phyloP scores from a whole-genome alignment of 23 tunicate species.

The Phallusia fumigata region DNA sequence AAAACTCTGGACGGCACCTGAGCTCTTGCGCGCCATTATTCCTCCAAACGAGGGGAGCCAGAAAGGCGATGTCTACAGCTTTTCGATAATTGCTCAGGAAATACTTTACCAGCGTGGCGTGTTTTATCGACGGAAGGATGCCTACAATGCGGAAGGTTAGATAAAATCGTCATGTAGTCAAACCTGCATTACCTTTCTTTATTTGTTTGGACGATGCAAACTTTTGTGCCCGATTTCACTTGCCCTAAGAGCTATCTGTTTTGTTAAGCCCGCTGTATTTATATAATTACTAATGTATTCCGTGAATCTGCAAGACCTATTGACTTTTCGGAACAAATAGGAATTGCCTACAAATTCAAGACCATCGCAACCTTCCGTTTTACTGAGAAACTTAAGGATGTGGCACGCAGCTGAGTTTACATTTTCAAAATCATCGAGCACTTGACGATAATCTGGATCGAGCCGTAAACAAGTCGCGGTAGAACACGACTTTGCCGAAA shows the following conservation, averaged over 20 bases:
- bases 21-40: slow-evolving; percentile 42
- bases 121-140: slow-evolving; percentile 61
- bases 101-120: slow-evolving; percentile 75
- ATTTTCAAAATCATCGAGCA: neutral
- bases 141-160: slow-evolving; percentile 41
- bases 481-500: no score
- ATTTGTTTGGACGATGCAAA: no score
- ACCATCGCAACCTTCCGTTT: neutral
- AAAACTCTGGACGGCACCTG: slow-evolving; percentile 92
- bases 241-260: no score
- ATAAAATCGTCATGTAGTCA: no score
- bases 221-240: no score
- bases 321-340: no score
- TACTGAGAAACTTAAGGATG: neutral
- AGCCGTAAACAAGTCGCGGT: no score
- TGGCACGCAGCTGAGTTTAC: neutral
- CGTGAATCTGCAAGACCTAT: no score
- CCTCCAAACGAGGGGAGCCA: slow-evolving; percentile 68
- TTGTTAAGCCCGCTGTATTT: no score
- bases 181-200: no score
- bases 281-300: no score
- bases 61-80: slow-evolving; percentile 83
- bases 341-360: neutral
- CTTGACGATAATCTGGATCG: neutral
- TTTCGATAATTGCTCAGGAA: slow-evolving; percentile 90